phyloP scores from a whole-genome alignment of 2,888 invertebrate species.

The Lasius platythorax region DNA sequence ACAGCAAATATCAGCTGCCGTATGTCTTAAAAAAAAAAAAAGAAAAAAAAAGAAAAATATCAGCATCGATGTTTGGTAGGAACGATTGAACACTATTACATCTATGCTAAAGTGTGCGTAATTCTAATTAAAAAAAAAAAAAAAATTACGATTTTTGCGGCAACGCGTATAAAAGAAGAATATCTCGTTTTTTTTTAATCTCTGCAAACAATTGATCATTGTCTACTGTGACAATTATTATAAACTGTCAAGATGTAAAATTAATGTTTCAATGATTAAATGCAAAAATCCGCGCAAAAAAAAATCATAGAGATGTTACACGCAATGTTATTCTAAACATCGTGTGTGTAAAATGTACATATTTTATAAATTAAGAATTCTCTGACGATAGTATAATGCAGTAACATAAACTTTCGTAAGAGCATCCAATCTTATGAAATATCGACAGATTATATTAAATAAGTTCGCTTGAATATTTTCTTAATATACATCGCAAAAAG shows the following conservation, averaged over 20 bases:
- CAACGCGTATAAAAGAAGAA: background rate
- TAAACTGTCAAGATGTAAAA: background rate
- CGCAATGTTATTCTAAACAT: background rate
- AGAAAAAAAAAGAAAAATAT: background rate
- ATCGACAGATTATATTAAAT: background rate
- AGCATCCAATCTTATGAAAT: background rate
- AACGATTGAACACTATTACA: slow-evolving; percentile 33
- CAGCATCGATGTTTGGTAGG: slow-evolving; percentile 24
- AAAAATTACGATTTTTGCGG: background rate
- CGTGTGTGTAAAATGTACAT: background rate
- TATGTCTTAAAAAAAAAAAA: slow-evolving; percentile 15
- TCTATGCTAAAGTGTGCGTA: slow-evolving; percentile 10
- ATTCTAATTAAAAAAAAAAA: slow-evolving; percentile 10
- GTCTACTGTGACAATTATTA: background rate
- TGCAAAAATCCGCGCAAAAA: background rate
- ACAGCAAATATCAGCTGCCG: background rate
- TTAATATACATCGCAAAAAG: background rate
- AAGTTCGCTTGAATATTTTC: background rate
- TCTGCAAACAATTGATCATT: background rate
- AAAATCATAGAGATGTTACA: background rate
- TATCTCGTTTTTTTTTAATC: background rate
- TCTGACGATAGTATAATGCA: background rate
- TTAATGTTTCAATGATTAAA: background rate
- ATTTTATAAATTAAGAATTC: background rate
- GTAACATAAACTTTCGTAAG: background rate